Evolutionary conservation across 2,797 vertebrate genomes (phyloP).

Genomic region (Amniataba percoides): DNA sequence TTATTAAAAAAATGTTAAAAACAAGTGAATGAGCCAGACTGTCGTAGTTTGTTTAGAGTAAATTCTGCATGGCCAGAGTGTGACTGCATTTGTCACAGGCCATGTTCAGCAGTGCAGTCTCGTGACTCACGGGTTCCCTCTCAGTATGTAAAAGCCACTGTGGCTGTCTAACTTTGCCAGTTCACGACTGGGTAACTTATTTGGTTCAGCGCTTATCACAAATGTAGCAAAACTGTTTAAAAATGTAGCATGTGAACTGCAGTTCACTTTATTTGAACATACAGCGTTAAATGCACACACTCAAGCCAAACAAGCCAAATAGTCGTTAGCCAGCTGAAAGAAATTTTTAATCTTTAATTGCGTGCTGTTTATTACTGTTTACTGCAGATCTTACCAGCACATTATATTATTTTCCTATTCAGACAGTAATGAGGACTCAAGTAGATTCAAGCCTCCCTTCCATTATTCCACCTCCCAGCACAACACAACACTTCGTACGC

Average conservation of each 20-base stretch:
- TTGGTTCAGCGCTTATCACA: neutral
- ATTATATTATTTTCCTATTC: neutral
- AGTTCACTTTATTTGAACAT: constrained; percentile 4
- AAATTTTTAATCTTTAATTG: neutral
- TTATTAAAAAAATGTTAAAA: constrained; percentile 2
- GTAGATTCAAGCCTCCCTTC: neutral
- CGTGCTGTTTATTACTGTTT: neutral
- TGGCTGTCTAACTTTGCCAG: constrained; percentile 11
- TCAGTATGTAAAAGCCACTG: constrained; percentile 1
- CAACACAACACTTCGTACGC: neutral
- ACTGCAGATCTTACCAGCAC: neutral
- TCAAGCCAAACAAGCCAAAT: neutral
- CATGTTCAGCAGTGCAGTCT: neutral
- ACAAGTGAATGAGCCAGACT: constrained; percentile 13
- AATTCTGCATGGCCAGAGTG: constrained; percentile 9
- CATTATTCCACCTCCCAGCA: neutral
- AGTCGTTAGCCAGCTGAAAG: neutral
- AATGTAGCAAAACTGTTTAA: constrained; percentile 13
- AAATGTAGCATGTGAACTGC: constrained; percentile 3
- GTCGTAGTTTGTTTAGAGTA: neutral
- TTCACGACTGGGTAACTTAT: neutral
- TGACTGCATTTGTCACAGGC: constrained; percentile 3
- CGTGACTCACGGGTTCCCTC: neutral
- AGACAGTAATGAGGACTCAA: neutral
- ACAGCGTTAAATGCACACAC: neutral